Percentiles rank a stretch among this genome's conserved stretches.
Evolutionary conservation across 2,113 vertebrate species (phyloP).

Genomic region (Callaeas wilsoni): DNA sequence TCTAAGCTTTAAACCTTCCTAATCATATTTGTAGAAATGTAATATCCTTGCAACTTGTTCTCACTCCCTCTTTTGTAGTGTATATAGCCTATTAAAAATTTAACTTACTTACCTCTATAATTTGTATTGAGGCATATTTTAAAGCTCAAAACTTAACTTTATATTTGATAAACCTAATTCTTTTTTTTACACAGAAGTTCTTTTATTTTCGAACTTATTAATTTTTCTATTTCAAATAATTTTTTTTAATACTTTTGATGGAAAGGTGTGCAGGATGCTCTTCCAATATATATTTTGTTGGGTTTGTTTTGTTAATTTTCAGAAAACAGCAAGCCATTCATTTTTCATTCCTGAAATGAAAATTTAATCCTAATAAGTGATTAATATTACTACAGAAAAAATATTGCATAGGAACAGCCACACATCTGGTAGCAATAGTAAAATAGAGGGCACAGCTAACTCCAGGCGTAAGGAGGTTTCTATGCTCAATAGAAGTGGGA

Average conservation of each 20-base stretch:
- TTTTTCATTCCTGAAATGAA: not conserved
- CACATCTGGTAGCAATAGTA: not conserved
- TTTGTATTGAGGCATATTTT: not conserved
- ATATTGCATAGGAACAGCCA: not conserved
- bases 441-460: not conserved
- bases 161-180: not conserved
- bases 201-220: not conserved
- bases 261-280: not conserved
- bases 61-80: not conserved
- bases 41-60: not conserved
- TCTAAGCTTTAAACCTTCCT: not conserved
- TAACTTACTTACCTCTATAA: not conserved
- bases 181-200: not conserved
- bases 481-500: not conserved
- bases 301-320: not conserved
- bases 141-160: not conserved
- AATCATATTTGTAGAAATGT: not conserved
- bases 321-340: not conserved
- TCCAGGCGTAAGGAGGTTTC: not conserved
- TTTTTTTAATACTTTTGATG: not conserved
- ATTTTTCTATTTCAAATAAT: not conserved
- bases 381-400: not conserved
- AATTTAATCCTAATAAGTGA: not conserved
- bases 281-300: not conserved
- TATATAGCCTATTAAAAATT: not conserved